These are phyloP conservation scores for Chaetodon trifasciatus DNA, from an alignment of 2,797 vertebrate genomes.

Conservation along the genomic window DNA sequence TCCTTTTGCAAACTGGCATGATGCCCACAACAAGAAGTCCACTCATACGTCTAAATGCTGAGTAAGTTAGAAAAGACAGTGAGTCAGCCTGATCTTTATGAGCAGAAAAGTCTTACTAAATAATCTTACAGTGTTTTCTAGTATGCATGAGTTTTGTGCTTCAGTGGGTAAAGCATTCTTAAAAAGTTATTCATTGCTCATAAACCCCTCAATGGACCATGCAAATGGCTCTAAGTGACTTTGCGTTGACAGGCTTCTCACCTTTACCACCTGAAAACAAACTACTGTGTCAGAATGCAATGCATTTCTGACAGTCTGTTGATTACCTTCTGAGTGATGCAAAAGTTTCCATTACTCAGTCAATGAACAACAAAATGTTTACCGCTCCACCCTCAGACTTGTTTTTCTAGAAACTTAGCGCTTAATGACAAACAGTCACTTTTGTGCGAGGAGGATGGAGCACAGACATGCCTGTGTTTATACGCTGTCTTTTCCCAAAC, in stretches of 20 bases:
- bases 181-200: slow-evolving; percentile 67
- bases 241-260: background rate
- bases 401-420: background rate
- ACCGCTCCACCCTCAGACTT: background rate
- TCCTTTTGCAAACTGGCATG: slow-evolving; percentile 11
- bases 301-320: background rate
- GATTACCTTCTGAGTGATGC: background rate
- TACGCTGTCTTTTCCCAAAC: too few species aligned
- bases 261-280: slow-evolving; percentile 14
- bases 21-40: slow-evolving; percentile 13
- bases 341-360: slow-evolving; percentile 14
- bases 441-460: background rate
- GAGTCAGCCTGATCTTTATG: slow-evolving; percentile 63
- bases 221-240: slow-evolving; percentile 28
- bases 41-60: slow-evolving; percentile 36
- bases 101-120: slow-evolving; percentile 29
- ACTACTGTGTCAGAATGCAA: background rate
- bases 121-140: slow-evolving; percentile 10
- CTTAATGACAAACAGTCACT: slow-evolving; percentile 40
- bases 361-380: slow-evolving; percentile 35
- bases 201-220: slow-evolving; percentile 45
- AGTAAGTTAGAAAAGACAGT: slow-evolving; percentile 44
- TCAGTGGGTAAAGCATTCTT: slow-evolving; percentile 40
- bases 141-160: slow-evolving; percentile 25
- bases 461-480: background rate